Evolutionary conservation across 2,797 vertebrate species (phyloP), one percentile per base, ranked within the genome.

Genomic region (Borostomias antarcticus): DNA sequence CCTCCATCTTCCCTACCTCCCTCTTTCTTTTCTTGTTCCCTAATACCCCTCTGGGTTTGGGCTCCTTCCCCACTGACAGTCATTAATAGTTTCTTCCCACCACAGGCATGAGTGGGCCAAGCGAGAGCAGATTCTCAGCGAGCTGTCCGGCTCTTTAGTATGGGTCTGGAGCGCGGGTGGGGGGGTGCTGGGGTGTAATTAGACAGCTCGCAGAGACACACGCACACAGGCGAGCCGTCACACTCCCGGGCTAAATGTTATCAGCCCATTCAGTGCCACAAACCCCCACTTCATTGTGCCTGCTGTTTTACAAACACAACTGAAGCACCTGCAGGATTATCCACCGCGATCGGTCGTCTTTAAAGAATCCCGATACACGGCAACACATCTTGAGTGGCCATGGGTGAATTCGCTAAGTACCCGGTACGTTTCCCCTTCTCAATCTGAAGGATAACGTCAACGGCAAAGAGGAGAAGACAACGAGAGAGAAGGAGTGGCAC

Each of bases 151-250:
- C 47, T 43, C 25, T 67, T 58, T 50, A 51, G 56, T 17, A 33
- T 26, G 19, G 30, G 25, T 35, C 64, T 47, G 28, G 58, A 6
- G 2, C 52, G 40, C 53, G 48, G 40, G 13, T 23, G 63, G 30
- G 63, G n/a, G n/a, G n/a, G n/a, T 26, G 56, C 21, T 33, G 32
- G 53, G 29, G 40, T 23, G 50, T 77, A 84, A 85, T 84, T 75
- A 81, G 67, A 76, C 48, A 78, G 72, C 60, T 62, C 64, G 74
- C 58, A 52, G 48, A 75, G 58, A 75, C 72, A 73, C 73, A 68
- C 68, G 28, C 70, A 78, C 6, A 56, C 51, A 70, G 75, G 81
- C 82, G 77, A 80, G 72, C 81, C 78, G 78, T 83, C 72, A 80
- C 67, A 73, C 65, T 72, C 51, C 54, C 57, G 62, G 62, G 65